A percentile compares a stretch with the other conserved stretches of the same genome.
Evolutionary conservation across 2,113 vertebrate genomes (phyloP).

Genomic region (Ahaetulla prasina): DNA sequence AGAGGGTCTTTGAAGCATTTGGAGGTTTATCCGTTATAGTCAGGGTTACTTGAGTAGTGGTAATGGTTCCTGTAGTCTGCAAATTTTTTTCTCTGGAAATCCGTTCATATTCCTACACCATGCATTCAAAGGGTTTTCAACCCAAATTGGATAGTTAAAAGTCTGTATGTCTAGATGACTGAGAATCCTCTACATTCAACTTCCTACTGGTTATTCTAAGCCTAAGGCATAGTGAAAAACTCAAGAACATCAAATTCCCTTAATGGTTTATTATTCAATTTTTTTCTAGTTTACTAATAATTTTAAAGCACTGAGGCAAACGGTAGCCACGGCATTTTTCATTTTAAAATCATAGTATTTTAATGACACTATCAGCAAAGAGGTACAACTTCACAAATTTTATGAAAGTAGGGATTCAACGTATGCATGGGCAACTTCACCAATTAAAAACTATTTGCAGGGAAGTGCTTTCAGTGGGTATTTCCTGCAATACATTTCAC

Average conservation of each 20-base stretch:
- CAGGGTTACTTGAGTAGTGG: no score
- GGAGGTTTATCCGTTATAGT: no score
- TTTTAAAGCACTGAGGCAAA: neutral
- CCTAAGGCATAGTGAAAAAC: neutral
- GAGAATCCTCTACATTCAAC: no score
- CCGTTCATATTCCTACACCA: no score
- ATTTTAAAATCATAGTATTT: no score
- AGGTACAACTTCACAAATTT: neutral
- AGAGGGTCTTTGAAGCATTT: no score
- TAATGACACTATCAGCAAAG: neutral
- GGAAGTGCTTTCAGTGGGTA: neutral
- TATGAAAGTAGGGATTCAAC: neutral
- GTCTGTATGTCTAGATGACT: no score
- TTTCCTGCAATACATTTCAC: neutral
- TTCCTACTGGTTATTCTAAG: neutral
- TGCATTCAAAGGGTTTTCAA: no score
- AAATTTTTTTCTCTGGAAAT: no score
- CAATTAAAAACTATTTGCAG: neutral
- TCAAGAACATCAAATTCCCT: neutral
- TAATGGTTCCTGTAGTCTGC: no score
- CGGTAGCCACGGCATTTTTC: neutral
- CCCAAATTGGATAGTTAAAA: no score
- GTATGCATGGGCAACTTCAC: rapidly evolving
- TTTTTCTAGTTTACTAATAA: neutral
- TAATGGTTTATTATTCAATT: neutral